A percentile compares a stretch with the other conserved stretches of the same genome.
These are phyloP conservation scores for Ictalurus furcatus DNA, from an alignment of 2,113 vertebrate species.

Conservation along the genomic window DNA sequence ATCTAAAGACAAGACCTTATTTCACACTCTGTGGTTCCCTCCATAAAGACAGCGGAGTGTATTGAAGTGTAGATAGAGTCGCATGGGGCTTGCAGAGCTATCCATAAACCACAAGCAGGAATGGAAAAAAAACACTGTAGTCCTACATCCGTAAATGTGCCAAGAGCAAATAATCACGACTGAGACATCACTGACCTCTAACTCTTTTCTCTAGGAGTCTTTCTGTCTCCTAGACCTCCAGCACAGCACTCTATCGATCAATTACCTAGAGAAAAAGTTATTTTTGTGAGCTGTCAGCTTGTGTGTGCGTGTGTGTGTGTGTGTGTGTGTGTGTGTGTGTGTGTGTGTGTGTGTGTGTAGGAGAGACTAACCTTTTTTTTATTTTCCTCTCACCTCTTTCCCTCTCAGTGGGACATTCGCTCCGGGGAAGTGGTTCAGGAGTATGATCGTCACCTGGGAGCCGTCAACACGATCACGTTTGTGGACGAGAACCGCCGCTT, in stretches of 20 bases:
- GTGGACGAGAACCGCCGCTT: conserved; percentile 98
- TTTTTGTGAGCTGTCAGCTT: conserved; percentile 8
- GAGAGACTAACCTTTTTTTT: background rate
- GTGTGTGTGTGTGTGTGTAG: background rate
- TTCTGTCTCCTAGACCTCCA: conserved; percentile 6
- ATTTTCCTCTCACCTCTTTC: background rate
- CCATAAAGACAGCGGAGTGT: background rate
- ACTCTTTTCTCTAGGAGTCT: conserved; percentile 16
- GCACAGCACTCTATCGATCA: background rate
- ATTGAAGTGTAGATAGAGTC: background rate
- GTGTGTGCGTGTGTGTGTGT: conserved; percentile 23
- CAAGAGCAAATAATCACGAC: conserved; percentile 17
- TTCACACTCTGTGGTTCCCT: conserved; percentile 48
- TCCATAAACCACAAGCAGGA: conserved; percentile 1
- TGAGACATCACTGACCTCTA: background rate
- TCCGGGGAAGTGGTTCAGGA: conserved; percentile 96
- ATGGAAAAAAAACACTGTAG: background rate
- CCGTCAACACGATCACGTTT: conserved; percentile 99
- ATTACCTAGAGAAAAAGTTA: background rate
- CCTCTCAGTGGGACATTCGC: conserved; percentile 88
- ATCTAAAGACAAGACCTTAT: conserved; percentile 33
- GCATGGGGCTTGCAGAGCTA: background rate
- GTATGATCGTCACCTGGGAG: conserved; percentile 95
- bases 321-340: conserved; percentile 36
- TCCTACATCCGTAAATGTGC: background rate